phyloP scores from a whole-genome alignment of 2,888 invertebrate genomes.

The Drosophila neutralis region DNA sequence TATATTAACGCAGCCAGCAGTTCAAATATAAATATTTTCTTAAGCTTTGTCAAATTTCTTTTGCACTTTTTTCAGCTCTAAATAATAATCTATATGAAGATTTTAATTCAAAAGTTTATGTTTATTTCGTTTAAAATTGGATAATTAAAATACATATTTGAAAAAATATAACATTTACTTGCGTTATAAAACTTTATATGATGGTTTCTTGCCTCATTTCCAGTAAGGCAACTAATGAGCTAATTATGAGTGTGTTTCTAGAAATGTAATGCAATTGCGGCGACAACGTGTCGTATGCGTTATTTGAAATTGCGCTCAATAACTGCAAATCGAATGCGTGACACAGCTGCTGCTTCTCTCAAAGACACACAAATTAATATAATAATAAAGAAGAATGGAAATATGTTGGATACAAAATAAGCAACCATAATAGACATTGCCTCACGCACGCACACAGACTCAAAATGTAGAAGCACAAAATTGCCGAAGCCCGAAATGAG shows the following conservation, averaged over 20 bases:
- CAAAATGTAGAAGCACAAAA: slow-evolving; percentile 17
- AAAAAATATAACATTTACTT: neutral
- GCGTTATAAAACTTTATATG: neutral
- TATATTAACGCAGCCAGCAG: neutral
- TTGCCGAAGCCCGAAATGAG: slow-evolving; percentile 43
- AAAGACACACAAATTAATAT: slow-evolving; percentile 36
- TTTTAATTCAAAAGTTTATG: neutral
- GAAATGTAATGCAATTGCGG: neutral
- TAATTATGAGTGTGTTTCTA: neutral
- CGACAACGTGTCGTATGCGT: slow-evolving; percentile 33
- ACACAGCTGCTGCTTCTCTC: slow-evolving; percentile 53
- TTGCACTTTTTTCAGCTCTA: neutral
- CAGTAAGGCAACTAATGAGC: neutral
- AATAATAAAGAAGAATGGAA: slow-evolving; percentile 18
- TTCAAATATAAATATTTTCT: neutral
- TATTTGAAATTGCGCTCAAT: slow-evolving; percentile 18
- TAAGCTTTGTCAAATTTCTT: neutral
- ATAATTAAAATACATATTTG: neutral
- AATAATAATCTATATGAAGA: accelerated
- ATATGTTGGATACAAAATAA: slow-evolving; percentile 20
- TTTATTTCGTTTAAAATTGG: no score
- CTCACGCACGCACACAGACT: slow-evolving; percentile 19
- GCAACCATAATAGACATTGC: slow-evolving; percentile 14
- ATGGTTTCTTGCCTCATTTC: neutral
- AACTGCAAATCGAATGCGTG: slow-evolving; percentile 60